Conservation (phyloP, 2,113 vertebrate genomes). For the Aptenodytes forsteri region DNA sequence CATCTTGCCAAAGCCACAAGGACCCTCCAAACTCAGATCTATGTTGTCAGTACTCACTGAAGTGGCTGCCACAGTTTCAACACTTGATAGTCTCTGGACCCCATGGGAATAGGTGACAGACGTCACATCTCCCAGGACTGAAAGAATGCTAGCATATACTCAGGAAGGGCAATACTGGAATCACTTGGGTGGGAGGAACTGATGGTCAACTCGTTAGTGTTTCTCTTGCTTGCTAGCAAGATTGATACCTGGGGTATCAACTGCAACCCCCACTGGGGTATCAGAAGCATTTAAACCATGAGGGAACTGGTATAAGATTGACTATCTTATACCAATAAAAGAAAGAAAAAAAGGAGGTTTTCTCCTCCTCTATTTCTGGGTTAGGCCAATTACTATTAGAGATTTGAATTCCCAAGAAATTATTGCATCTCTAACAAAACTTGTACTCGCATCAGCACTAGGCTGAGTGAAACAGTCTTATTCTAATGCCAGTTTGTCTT, state of each 20-base stretch:
- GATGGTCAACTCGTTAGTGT: neutral
- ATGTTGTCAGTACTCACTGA: neutral
- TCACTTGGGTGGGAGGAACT: neutral
- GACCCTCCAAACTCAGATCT: neutral
- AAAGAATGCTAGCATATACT: neutral
- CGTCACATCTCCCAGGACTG: neutral
- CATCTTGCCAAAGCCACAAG: neutral
- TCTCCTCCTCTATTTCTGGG: neutral
- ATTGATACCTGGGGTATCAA: neutral
- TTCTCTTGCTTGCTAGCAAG: neutral
- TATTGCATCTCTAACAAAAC: neutral
- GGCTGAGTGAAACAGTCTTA: neutral
- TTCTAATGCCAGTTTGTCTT: neutral
- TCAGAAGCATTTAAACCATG: neutral
- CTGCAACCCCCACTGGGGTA: neutral
- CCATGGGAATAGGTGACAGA: neutral
- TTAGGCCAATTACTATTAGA: neutral
- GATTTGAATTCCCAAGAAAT: neutral
- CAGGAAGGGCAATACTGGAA: neutral
- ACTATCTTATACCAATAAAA: neutral
- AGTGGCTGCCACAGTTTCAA: neutral
- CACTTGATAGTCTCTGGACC: neutral
- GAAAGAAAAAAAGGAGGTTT: neutral
- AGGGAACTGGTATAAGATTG: neutral
- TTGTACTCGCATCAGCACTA: neutral